phyloP scores from a whole-genome alignment of 2,888 invertebrate genomes.

The Brachyopa scutellaris region DNA sequence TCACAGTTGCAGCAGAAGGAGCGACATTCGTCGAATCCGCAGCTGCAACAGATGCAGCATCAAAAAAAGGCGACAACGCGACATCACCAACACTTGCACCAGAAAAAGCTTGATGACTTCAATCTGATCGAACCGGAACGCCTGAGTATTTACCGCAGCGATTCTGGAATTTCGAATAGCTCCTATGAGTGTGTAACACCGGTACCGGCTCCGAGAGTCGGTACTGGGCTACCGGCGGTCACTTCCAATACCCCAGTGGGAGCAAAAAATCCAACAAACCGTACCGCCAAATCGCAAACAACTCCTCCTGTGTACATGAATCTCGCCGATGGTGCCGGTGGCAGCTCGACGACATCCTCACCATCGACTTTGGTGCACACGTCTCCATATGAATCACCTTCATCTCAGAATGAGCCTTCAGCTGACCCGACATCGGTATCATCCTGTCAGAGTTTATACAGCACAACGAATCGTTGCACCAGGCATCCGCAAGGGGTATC shows the following conservation, averaged over 20 bases:
- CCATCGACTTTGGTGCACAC: constrained; percentile 76
- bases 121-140: constrained; percentile 80
- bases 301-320: constrained; percentile 71
- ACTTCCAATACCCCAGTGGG: constrained; percentile 17
- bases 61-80: constrained; percentile 57
- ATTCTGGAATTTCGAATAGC: constrained; percentile 82
- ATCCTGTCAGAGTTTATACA: constrained; percentile 77
- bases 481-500: constrained; percentile 47
- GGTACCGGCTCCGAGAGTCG: constrained; percentile 84
- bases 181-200: constrained; percentile 84
- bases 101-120: constrained; percentile 76
- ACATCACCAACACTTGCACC: constrained; percentile 71
- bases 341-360: constrained; percentile 70
- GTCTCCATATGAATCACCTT: constrained; percentile 78
- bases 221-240: constrained; percentile 25
- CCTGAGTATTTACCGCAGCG: constrained; percentile 81
- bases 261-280: constrained; percentile 58
- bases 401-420: constrained; percentile 75
- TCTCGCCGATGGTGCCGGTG: constrained; percentile 47
- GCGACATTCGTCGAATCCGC: constrained; percentile 39
- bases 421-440: constrained; percentile 78
- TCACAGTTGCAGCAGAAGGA: constrained; percentile 53
- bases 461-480: constrained; percentile 65
- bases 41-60: constrained; percentile 53
- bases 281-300: constrained; percentile 50